Evolutionary conservation across 2,113 vertebrate species (phyloP).

Genomic region (Odontophorus gujanensis): DNA sequence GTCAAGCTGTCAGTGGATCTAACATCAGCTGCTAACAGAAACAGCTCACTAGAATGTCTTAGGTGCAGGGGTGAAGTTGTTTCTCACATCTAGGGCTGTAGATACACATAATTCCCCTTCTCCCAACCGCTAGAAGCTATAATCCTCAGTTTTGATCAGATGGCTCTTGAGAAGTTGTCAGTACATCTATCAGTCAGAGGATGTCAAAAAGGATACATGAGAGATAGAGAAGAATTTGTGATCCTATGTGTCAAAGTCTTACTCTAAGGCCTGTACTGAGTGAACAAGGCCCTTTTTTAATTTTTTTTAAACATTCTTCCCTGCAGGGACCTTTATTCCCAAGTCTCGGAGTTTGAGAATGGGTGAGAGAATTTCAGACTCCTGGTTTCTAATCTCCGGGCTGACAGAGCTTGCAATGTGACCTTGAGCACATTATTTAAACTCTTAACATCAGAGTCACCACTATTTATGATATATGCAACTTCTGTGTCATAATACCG

Average conservation of each 20-base stretch:
- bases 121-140: not conserved
- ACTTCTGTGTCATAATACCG: not conserved
- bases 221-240: not conserved
- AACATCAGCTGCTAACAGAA: not conserved
- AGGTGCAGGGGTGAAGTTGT: not conserved
- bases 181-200: not conserved
- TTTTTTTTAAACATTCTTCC: not conserved
- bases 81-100: not conserved
- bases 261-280: not conserved
- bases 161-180: constrained; percentile 9
- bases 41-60: not conserved
- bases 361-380: not conserved
- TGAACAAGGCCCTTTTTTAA: not conserved
- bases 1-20: not conserved
- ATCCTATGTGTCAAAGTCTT: not conserved
- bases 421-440: not conserved
- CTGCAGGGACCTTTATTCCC: not conserved
- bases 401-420: not conserved
- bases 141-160: not conserved
- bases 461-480: not conserved
- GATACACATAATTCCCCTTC: not conserved
- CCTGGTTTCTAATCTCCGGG: constrained; percentile 6
- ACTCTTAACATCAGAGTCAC: not conserved
- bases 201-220: not conserved
- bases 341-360: not conserved